Evolutionary conservation across 2,113 vertebrate genomes (phyloP).

Genomic region (Ovis canadensis): DNA sequence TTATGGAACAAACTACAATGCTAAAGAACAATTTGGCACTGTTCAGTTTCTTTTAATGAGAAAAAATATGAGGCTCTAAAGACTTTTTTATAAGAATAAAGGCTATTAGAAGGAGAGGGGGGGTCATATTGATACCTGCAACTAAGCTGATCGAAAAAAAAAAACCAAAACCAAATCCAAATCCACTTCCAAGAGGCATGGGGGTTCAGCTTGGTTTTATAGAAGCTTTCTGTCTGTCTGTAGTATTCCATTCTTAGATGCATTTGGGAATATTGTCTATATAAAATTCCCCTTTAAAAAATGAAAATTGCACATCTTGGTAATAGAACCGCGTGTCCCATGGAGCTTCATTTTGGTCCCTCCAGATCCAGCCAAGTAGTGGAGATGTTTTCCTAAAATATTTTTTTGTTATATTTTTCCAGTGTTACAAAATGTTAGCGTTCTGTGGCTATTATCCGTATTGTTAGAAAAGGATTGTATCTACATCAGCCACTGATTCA

Average conservation of each 20-base stretch:
- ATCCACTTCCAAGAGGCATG: neutral
- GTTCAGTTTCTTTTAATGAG: constrained; percentile 41
- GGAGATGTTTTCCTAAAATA: constrained; percentile 29
- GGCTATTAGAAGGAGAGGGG: neutral
- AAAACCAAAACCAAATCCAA: neutral
- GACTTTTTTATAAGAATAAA: neutral
- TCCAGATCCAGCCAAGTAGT: neutral
- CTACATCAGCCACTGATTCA: neutral
- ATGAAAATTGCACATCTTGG: neutral
- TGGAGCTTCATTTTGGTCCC: neutral
- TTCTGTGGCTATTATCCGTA: neutral
- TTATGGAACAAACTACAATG: constrained; percentile 55
- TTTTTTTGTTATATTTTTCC: neutral
- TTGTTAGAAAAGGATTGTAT: neutral
- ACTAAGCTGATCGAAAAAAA: neutral
- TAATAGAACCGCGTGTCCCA: neutral
- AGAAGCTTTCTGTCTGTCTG: rapidly evolving
- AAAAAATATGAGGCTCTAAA: constrained; percentile 35
- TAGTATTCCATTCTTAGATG: neutral
- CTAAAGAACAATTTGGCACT: constrained; percentile 43
- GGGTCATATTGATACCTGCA: constrained; percentile 15
- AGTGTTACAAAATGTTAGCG: neutral
- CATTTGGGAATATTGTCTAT: neutral
- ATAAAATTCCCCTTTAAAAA: constrained; percentile 15
- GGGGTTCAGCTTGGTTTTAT: rapidly evolving